Conservation (phyloP, 2,113 vertebrate species). For the Megaleporinus macrocephalus region DNA sequence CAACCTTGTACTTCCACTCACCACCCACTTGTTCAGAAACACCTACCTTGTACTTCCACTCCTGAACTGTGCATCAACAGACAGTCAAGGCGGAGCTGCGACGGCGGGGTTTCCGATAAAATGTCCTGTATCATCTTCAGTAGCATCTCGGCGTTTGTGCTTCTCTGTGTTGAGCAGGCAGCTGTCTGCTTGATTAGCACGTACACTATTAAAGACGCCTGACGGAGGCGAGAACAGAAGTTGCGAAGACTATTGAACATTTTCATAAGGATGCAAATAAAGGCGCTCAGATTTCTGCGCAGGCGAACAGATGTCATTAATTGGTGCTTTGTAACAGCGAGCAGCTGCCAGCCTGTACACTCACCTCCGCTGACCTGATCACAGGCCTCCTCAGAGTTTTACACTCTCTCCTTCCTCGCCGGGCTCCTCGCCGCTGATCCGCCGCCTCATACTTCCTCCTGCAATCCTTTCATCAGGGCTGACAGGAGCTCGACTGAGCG, state of each 20-base stretch:
- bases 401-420: conserved; percentile 16
- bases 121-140: too few species aligned
- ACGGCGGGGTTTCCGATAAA: too few species aligned
- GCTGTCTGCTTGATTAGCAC: background rate
- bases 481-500: conserved; percentile 25
- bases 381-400: conserved; percentile 29
- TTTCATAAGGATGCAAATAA: conserved; percentile 27
- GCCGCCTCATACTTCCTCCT: conserved; percentile 15
- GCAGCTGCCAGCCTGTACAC: conserved; percentile 7
- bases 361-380: conserved; percentile 46
- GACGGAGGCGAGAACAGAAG: conserved; percentile 1
- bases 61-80: too few species aligned
- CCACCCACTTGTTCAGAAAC: too few species aligned
- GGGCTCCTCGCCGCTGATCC: conserved; percentile 6
- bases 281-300: conserved; percentile 7
- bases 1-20: too few species aligned
- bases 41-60: too few species aligned
- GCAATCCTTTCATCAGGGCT: conserved; percentile 33
- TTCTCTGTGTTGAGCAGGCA: too few species aligned
- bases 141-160: too few species aligned
- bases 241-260: background rate
- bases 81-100: too few species aligned
- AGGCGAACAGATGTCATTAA: conserved; percentile 20
- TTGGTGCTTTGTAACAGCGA: conserved; percentile 21
- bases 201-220: background rate